Percentiles rank a stretch among this genome's conserved stretches.
Evolutionary conservation across 2,888 invertebrate genomes (phyloP).

Genomic region (Serripes groenlandicus): DNA sequence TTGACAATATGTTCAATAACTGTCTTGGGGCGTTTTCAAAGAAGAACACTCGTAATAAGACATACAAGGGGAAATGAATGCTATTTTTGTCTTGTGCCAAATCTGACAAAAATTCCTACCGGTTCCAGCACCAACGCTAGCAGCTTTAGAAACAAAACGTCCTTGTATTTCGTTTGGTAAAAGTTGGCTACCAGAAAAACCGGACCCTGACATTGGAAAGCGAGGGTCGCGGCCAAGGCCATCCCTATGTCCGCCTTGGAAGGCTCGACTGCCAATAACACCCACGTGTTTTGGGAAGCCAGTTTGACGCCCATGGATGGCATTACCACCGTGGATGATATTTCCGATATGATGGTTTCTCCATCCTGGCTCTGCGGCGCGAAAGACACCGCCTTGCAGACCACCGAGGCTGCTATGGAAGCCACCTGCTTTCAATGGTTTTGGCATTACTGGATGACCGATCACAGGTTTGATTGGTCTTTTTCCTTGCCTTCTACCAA

Average conservation of each 20-base stretch:
- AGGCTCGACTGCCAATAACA: neutral
- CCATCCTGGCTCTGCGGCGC: slow-evolving; percentile 7
- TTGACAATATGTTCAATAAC: too few species aligned
- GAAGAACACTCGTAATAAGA: too few species aligned
- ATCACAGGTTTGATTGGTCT: slow-evolving; percentile 3
- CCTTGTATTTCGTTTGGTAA: slow-evolving; percentile 22
- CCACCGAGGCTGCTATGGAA: neutral
- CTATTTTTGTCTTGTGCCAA: too few species aligned
- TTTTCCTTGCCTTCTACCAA: neutral
- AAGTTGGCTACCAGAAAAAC: slow-evolving; percentile 32
- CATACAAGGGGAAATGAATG: too few species aligned
- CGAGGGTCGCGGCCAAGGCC: slow-evolving; percentile 43
- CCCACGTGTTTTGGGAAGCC: slow-evolving; percentile 51
- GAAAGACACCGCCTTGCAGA: slow-evolving; percentile 8
- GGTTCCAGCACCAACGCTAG: too few species aligned
- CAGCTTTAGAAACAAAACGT: slow-evolving; percentile 8
- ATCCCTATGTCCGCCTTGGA: slow-evolving; percentile 38
- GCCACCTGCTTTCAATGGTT: too few species aligned
- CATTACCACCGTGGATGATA: slow-evolving; percentile 30
- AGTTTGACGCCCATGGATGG: slow-evolving; percentile 30
- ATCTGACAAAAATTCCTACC: too few species aligned
- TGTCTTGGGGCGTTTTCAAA: too few species aligned
- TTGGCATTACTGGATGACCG: too few species aligned
- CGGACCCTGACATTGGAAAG: slow-evolving; percentile 8
- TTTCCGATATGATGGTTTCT: slow-evolving; percentile 33